Evolutionary conservation across 2,888 invertebrate species (phyloP).

Genomic region (Cheiracanthium punctorium): DNA sequence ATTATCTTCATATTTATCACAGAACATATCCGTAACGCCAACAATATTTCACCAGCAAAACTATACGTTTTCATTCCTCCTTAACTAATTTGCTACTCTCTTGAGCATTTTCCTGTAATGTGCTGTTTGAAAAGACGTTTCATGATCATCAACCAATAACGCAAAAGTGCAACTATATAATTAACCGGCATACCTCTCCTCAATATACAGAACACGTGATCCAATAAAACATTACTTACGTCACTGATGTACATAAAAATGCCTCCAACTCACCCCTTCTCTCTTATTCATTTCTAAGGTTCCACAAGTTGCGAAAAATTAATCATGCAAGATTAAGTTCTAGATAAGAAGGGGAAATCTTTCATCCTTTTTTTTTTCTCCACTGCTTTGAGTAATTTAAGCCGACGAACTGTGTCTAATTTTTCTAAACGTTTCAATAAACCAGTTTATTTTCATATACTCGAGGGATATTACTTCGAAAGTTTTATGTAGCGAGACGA

Average conservation of each 20-base stretch:
- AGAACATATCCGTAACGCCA: no score
- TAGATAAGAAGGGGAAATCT: conserved; percentile 24
- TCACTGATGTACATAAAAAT: not conserved
- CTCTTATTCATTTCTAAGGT: not conserved
- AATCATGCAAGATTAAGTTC: conserved; percentile 62
- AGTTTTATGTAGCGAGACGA: conserved; percentile 8
- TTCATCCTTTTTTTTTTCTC: not conserved
- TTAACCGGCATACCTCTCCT: not conserved
- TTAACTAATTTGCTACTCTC: not conserved
- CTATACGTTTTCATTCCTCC: not conserved
- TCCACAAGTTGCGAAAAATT: conserved; percentile 58
- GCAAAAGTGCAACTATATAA: not conserved
- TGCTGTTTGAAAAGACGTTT: not conserved
- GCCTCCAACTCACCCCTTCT: not conserved
- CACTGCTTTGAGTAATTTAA: conserved; percentile 39
- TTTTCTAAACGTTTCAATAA: conserved; percentile 34
- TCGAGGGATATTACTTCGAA: not conserved
- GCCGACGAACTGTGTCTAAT: conserved; percentile 26
- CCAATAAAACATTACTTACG: not conserved
- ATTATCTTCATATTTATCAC: no score
- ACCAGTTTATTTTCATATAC: not conserved
- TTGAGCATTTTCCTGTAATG: no score
- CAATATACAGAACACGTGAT: not conserved
- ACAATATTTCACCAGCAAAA: no score
- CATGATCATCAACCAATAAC: not conserved